Percentiles rank a stretch among this genome's conserved stretches.
These are phyloP conservation scores for Erethizon dorsatum DNA, from an alignment of 2,797 vertebrate species.

Conservation along the genomic window DNA sequence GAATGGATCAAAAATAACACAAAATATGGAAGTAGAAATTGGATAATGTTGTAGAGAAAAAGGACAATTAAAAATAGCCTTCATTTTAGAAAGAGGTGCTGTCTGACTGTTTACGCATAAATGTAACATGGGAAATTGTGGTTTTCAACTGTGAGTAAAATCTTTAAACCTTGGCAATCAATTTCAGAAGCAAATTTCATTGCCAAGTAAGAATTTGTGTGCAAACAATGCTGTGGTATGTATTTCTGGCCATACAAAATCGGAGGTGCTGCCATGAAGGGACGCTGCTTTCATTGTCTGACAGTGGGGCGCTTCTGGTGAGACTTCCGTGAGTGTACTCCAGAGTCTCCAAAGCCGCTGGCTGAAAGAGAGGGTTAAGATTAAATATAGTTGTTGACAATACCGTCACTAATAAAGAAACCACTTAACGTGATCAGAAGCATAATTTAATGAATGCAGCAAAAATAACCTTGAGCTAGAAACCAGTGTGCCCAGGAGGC, in stretches of 20 bases:
- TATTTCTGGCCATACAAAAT: constrained; percentile 1
- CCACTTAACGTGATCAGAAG: background rate
- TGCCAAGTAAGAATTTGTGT: background rate
- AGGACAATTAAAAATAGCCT: background rate
- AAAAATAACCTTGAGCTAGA: background rate
- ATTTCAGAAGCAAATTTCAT: constrained; percentile 20
- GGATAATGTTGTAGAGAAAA: background rate
- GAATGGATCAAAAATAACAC: background rate
- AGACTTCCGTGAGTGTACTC: background rate
- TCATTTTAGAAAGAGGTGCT: background rate
- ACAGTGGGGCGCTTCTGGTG: background rate
- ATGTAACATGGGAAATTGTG: background rate
- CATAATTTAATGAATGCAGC: background rate
- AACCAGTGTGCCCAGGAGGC: background rate
- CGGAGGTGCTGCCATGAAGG: background rate
- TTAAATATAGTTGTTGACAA: background rate
- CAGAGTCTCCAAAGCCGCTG: background rate
- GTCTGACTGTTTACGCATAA: background rate
- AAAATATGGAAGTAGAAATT: background rate
- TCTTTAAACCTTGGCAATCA: constrained; percentile 41
- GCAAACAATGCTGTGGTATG: background rate
- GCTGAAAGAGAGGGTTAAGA: background rate
- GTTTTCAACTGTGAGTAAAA: constrained; percentile 62
- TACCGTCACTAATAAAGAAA: background rate
- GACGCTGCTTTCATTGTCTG: background rate